Conservation (phyloP, 2,888 invertebrate species). For the Psylliodes chrysocephalus region DNA sequence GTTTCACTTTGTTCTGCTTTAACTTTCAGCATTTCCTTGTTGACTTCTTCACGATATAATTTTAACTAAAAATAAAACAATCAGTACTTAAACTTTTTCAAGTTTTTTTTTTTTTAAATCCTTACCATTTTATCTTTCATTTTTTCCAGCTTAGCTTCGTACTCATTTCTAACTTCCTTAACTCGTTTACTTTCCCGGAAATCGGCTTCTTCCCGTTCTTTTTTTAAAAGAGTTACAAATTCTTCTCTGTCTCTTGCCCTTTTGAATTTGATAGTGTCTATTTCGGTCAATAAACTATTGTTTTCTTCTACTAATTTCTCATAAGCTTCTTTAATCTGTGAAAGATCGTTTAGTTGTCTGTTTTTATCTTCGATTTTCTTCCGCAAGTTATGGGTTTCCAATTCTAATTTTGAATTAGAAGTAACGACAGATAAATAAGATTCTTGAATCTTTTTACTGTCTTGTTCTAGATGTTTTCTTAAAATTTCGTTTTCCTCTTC, state of each 20-base stretch:
- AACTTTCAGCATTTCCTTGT: conserved; percentile 69
- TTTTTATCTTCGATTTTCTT: conserved; percentile 53
- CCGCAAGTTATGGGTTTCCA: conserved; percentile 55
- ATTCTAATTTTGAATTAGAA: conserved; percentile 56
- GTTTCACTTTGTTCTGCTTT: conserved; percentile 69
- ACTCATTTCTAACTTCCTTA: conserved; percentile 71
- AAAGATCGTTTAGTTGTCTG: conserved; percentile 41
- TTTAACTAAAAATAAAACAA: conserved; percentile 66
- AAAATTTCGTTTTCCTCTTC: conserved; percentile 47
- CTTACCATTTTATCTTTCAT: conserved; percentile 87
- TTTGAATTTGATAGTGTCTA: conserved; percentile 61
- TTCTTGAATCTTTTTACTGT: conserved; percentile 49
- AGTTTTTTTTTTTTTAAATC: conserved; percentile 43
- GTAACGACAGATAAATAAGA: conserved; percentile 56
- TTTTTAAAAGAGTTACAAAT: conserved; percentile 56
- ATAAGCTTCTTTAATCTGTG: conserved; percentile 59
- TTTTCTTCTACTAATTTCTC: conserved; percentile 61
- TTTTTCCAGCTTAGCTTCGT: conserved; percentile 79
- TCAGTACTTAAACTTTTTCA: not conserved
- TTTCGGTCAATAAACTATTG: conserved; percentile 57
- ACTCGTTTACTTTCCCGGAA: conserved; percentile 62
- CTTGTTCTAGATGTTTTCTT: conserved; percentile 39
- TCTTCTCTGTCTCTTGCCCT: conserved; percentile 59
- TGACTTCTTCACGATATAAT: conserved; percentile 73
- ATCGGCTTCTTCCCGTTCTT: conserved; percentile 55